Evolutionary conservation across 2,113 vertebrate species (phyloP).

Genomic region (Phaethornis superciliosus): DNA sequence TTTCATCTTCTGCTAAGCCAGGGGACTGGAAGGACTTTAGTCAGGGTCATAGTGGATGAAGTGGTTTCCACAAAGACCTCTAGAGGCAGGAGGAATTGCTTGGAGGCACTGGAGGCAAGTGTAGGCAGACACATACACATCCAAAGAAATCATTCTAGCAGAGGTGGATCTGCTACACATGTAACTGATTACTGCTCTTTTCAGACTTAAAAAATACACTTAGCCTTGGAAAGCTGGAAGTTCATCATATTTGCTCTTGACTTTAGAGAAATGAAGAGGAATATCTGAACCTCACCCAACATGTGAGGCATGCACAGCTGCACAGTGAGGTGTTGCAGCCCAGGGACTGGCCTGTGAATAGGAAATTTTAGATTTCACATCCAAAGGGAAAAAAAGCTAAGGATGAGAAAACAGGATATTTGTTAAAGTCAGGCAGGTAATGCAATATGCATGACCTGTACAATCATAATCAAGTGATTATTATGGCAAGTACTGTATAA

Average conservation of each 20-base stretch:
- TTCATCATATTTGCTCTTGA: background rate
- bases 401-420: background rate
- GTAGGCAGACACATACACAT: background rate
- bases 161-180: background rate
- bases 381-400: background rate
- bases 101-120: background rate
- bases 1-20: background rate
- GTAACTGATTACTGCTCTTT: background rate
- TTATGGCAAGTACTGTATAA: conserved; percentile 6
- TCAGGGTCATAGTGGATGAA: background rate
- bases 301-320: background rate
- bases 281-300: background rate
- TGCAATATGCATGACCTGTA: background rate
- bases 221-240: background rate
- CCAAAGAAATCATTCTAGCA: background rate
- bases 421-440: background rate
- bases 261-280: background rate
- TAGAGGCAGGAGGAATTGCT: background rate
- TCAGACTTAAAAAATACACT: background rate
- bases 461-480: conserved; percentile 32
- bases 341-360: background rate
- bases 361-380: background rate
- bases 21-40: background rate
- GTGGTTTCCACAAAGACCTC: background rate
- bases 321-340: background rate